Percentiles rank a stretch among this genome's conserved stretches.
These are phyloP conservation scores for Pyrochroa serraticornis DNA, from an alignment of 2,888 invertebrate species.

Conservation along the genomic window DNA sequence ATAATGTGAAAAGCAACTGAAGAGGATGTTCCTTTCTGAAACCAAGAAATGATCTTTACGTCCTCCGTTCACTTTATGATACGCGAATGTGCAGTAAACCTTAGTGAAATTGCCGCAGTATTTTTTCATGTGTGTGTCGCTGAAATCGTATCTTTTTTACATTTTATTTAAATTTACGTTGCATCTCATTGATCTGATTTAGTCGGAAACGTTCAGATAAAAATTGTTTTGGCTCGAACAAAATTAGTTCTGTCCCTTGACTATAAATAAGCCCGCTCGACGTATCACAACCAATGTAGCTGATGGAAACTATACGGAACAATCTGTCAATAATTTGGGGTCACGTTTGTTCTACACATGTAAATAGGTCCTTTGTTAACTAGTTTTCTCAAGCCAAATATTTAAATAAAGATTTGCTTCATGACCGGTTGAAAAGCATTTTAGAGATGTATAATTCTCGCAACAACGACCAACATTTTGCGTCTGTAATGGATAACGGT, in stretches of 20 bases:
- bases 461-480: conserved; percentile 20
- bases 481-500: conserved; percentile 26
- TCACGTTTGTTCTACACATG: neutral
- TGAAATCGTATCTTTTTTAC: neutral
- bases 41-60: conserved; percentile 30
- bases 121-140: conserved; percentile 5
- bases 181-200: neutral
- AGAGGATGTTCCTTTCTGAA: conserved; percentile 32
- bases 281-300: no score
- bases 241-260: no score
- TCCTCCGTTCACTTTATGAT: conserved; percentile 35
- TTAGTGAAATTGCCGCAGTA: conserved; percentile 34
- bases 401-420: conserved; percentile 13
- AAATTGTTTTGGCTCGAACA: no score
- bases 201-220: no score
- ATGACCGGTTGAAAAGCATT: conserved; percentile 16
- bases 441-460: conserved; percentile 16
- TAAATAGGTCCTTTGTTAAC: neutral
- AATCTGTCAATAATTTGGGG: neutral
- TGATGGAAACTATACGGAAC: no score
- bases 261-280: no score
- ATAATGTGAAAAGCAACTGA: conserved; percentile 32
- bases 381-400: conserved; percentile 10
- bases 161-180: neutral
- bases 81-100: conserved; percentile 40